Evolutionary conservation across 2,797 vertebrate genomes (phyloP), one percentile per base, ranked within the genome.

Genomic region (Vireo griseus): DNA sequence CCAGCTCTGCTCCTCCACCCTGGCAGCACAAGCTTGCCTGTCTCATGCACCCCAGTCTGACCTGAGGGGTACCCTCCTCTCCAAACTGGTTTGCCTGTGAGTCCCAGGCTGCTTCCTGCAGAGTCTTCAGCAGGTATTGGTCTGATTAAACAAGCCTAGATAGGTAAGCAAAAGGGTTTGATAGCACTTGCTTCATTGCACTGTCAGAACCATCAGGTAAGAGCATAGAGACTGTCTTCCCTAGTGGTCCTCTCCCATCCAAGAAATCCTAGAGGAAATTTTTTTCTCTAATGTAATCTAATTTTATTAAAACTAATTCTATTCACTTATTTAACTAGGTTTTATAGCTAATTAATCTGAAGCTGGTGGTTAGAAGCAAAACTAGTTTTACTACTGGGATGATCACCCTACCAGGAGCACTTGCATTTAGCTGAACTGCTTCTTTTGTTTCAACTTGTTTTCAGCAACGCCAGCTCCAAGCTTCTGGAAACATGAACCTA

Each of bases 31-130:
- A 28, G 11, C 40, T 39, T 33, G 29, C 16, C 69, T 50, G 20
- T 20, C 13, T 33, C 16, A 2, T 1, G 18, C 4, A 2, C 7
- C 25, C 57, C 35, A 33, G 33, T 59, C 68, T 1, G 21, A 7
- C 7, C 37, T 16, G 31, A 29, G 61, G 29, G 29, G 11, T 8
- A 40, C 40, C 18, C 42, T 83, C 4, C 21, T 71, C 61, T 48
- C 40, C 65, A 66, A 1, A 37, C 22, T 52, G 26, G 15, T 31
- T 62, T 83, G 18, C 28, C 28, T 20, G 20, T 2, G 40, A 33
- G 39, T 35, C 45, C 47, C 67, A 63, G 63, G 28, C 59, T 73
- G 62, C 37, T 87, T 63, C 14, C 22, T 68, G 35, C 47, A 35
- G 55, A 31, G 24, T 24, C n/a, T 37, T 62, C n/a, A 84, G 39